Conservation (phyloP, 2,113 vertebrate species). For the Pelecanoides urinatrix region DNA sequence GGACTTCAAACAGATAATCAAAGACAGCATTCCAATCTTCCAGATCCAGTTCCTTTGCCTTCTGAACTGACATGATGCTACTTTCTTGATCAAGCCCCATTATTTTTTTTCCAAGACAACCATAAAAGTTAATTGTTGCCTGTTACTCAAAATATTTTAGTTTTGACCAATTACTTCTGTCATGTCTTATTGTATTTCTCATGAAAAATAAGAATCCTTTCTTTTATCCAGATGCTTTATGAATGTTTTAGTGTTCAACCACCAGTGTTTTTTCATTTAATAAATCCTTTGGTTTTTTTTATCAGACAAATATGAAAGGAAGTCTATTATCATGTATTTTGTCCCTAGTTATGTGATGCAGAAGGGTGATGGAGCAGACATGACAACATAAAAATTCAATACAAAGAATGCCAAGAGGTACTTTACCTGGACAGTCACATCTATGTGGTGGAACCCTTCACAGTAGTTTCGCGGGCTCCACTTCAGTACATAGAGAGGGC, state of each 20-base stretch:
- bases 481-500: conserved; percentile 86
- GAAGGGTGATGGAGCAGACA: background rate
- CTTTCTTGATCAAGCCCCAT: background rate
- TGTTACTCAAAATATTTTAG: background rate
- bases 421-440: conserved; percentile 85
- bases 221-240: background rate
- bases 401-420: background rate
- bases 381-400: background rate
- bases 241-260: background rate
- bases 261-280: background rate
- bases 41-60: background rate
- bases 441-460: conserved; percentile 84
- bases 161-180: background rate
- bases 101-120: background rate
- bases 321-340: background rate
- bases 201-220: background rate
- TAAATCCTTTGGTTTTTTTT: background rate
- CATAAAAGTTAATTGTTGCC: background rate
- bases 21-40: background rate
- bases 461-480: conserved; percentile 88
- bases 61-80: background rate
- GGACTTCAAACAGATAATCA: background rate
- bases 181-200: background rate
- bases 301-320: background rate
- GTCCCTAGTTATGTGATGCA: background rate